These are phyloP conservation scores for Ephestia elutella DNA, from an alignment of 1,140 invertebrate species.

Conservation along the genomic window DNA sequence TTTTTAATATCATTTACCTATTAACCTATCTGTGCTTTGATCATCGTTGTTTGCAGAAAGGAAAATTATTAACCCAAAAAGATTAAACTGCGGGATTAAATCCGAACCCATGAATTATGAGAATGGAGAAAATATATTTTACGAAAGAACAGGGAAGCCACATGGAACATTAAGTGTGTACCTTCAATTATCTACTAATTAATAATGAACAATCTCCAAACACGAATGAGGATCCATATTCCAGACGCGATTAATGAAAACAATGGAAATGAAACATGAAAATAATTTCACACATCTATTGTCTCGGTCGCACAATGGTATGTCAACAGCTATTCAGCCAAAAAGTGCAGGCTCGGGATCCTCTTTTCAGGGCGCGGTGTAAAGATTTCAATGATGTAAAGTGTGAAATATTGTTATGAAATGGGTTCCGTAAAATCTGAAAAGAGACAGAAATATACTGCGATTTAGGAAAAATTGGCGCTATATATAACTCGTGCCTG, in stretches of 20 bases:
- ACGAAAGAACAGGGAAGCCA: too few species aligned
- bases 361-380: constrained; percentile 5
- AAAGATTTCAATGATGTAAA: background rate
- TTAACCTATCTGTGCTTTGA: too few species aligned
- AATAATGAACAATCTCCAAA: background rate
- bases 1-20: too few species aligned
- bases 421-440: background rate
- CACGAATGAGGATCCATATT: background rate
- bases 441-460: too few species aligned
- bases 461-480: too few species aligned
- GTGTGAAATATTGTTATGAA: background rate
- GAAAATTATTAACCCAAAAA: too few species aligned
- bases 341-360: constrained; percentile 17
- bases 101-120: too few species aligned
- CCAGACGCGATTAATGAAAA: background rate
- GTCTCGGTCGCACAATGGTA: constrained; percentile 38
- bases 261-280: constrained; percentile 10
- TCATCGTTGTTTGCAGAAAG: too few species aligned
- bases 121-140: too few species aligned
- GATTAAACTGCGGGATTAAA: too few species aligned
- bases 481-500: too few species aligned
- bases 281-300: constrained; percentile 19
- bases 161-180: too few species aligned
- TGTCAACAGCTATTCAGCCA: constrained; percentile 47
- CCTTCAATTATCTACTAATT: background rate